Evolutionary conservation across 2,888 invertebrate species (phyloP).

Genomic region (Trachelus troglodyta): DNA sequence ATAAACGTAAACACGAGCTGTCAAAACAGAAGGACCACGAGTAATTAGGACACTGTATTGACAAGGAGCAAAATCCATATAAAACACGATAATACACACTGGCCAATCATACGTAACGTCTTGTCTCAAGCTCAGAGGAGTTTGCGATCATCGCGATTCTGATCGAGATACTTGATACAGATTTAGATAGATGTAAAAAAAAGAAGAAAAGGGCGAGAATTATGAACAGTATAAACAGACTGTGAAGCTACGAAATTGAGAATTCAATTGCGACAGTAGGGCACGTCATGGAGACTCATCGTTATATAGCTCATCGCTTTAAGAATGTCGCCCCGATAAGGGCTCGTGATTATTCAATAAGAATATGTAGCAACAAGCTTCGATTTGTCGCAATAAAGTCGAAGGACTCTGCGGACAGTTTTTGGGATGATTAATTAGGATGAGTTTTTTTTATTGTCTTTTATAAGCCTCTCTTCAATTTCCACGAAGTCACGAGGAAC

Average conservation of each 20-base stretch:
- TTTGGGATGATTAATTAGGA: neutral
- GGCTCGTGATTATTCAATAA: neutral
- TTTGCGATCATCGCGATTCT: neutral
- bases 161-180: too few species aligned
- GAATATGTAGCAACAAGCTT: neutral
- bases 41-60: neutral
- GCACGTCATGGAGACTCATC: slow-evolving; percentile 23
- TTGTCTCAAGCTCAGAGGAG: neutral
- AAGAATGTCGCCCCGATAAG: neutral
- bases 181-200: too few species aligned
- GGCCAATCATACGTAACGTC: neutral
- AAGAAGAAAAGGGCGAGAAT: too few species aligned
- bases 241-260: neutral
- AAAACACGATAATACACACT: neutral
- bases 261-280: neutral
- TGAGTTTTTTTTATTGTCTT: neutral
- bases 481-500: neutral
- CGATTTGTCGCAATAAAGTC: neutral
- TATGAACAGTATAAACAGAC: too few species aligned
- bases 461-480: neutral
- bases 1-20: neutral
- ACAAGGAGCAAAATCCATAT: neutral
- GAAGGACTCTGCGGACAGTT: neutral
- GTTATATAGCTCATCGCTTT: slow-evolving; percentile 12
- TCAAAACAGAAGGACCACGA: neutral